These are phyloP conservation scores for Diaphora mendica DNA, from an alignment of 2,888 invertebrate genomes.

Conservation along the genomic window DNA sequence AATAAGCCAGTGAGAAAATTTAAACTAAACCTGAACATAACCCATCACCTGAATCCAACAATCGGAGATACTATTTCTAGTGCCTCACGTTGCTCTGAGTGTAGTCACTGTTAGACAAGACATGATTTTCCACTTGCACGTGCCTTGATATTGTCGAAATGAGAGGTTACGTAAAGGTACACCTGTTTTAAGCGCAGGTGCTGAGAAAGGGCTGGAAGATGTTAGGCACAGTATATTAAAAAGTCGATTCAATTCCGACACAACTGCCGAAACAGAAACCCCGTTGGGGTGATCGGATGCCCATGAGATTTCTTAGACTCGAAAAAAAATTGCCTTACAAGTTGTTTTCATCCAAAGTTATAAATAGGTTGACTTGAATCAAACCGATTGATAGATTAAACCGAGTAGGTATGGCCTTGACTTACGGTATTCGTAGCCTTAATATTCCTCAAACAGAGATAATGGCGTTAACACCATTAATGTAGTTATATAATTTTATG, in stretches of 20 bases:
- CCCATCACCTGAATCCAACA: background rate
- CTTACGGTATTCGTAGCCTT: background rate
- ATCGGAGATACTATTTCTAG: background rate
- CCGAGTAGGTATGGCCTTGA: background rate
- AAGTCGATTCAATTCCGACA: background rate
- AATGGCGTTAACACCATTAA: background rate
- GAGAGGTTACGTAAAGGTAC: no score
- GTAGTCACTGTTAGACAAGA: background rate
- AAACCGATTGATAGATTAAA: no score
- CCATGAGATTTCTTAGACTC: rapidly evolving
- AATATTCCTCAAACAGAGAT: background rate
- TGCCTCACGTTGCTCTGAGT: background rate
- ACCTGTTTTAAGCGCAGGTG: no score
- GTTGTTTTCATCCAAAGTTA: background rate
- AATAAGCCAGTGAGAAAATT: background rate
- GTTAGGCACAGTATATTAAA: background rate
- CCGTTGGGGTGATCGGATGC: no score
- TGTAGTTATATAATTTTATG: background rate
- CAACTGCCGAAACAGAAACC: background rate
- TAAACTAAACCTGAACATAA: background rate
- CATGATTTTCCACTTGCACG: background rate
- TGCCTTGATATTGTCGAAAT: background rate
- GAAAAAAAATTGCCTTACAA: background rate
- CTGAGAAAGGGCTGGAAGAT: background rate
- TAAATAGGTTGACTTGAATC: background rate